Base-by-base conservation (phyloP, 2,113 vertebrate genomes). In the Epinephelus cyanopodus region DNA sequence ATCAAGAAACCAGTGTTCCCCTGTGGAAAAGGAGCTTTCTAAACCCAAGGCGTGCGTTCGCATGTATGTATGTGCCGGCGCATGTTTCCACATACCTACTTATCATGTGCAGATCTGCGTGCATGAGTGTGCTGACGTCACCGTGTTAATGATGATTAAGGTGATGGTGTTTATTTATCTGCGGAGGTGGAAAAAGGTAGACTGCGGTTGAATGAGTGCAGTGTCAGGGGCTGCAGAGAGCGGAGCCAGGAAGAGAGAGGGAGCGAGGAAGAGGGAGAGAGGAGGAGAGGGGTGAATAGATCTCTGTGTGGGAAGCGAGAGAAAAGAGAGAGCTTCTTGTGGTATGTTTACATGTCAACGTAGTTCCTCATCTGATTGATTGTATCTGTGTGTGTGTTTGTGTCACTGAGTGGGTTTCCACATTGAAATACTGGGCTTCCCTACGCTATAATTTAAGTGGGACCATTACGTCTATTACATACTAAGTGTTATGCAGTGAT, bases 121-220 rank as follows among this genome's bases (percentile, higher is more conserved):
- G 45, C 37, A 50, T 61, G 72, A 33, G 58, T 72, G 63, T 8
- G 25, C 54, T 89, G 83, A 94, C 86, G 67, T 93, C 88, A 92
- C 27, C 23, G 45, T 42, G 83, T 65, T 89, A 92, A 92, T 93
- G 87, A 90, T 90, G 78, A 92, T 89, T 84, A 86, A 56, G 81
- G 81, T 84, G 89, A 90, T 79, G 65, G 57, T 92, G 90, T 94
- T 95, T 95, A 87, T 94, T 92, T 90, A 86, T 91, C 88, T 77
- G 76, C 47, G 17, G 83, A 90, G 58, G 73, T 92, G 92, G 88
- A 94, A 93, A 90, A 90, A 82, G 85, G 65, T 85, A 62, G 71
- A 69, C 8, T 0, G 27, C 17, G 58, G 27, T 81, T 94, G 90
- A 95, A 95, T 92, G 86, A 25, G 74, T 7, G 78, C 81, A 89